Evolutionary conservation across 1,140 invertebrate genomes (phyloP).

Genomic region (Megalonaias nervosa): DNA sequence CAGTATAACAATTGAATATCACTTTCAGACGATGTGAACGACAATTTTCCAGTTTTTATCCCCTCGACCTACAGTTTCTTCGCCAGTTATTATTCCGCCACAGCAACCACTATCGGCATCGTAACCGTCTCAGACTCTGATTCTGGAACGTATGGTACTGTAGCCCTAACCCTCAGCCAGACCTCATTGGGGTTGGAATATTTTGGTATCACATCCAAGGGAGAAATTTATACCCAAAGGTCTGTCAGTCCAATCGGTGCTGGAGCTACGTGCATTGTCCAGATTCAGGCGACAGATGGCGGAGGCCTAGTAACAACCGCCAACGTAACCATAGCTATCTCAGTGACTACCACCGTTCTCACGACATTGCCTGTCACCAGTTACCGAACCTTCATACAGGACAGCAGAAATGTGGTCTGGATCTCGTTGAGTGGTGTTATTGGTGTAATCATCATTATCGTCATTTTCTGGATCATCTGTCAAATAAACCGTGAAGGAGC

Average conservation of each 20-base stretch:
- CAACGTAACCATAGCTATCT: slow-evolving; percentile 9
- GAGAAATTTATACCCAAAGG: not conserved
- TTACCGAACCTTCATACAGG: slow-evolving; percentile 11
- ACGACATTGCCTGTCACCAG: slow-evolving; percentile 19
- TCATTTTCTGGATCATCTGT: too few species aligned
- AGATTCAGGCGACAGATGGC: slow-evolving; percentile 4
- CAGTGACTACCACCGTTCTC: slow-evolving; percentile 13
- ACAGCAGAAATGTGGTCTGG: slow-evolving; percentile 14
- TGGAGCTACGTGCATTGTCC: not conserved
- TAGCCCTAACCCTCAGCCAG: slow-evolving; percentile 15
- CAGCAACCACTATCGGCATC: slow-evolving; percentile 11
- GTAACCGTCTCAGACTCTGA: slow-evolving; percentile 20
- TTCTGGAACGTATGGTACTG: slow-evolving; percentile 1
- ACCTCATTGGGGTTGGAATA: not conserved
- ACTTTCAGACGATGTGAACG: slow-evolving; percentile 17
- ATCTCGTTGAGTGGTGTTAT: not conserved
- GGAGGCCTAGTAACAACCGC: slow-evolving; percentile 10
- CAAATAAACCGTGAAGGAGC: too few species aligned
- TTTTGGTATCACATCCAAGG: slow-evolving; percentile 2
- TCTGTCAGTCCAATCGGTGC: not conserved
- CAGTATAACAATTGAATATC: not conserved
- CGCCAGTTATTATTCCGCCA: slow-evolving; percentile 15
- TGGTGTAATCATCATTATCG: too few species aligned
- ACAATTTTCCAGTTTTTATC: slow-evolving; percentile 19
- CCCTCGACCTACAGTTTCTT: slow-evolving; percentile 9